phyloP scores from a whole-genome alignment of 2,113 vertebrate genomes.

The Myrmecophaga tridactyla region DNA sequence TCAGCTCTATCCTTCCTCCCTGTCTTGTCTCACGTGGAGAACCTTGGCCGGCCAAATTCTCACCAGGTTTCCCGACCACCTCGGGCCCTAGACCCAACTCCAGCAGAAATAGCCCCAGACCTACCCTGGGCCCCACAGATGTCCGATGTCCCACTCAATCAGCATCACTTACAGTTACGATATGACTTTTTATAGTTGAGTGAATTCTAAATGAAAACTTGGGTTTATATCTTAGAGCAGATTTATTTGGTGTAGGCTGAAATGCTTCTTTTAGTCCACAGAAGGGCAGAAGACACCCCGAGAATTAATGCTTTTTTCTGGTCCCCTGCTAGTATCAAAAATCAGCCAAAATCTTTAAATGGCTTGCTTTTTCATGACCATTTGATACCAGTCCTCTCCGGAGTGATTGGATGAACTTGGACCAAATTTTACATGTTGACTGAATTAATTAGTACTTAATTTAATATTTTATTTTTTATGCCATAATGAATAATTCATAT shows the following conservation, averaged over 20 bases:
- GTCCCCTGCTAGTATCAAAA: not conserved
- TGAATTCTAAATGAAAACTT: not conserved
- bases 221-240: not conserved
- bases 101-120: not conserved
- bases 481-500: constrained; percentile 30
- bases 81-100: not conserved
- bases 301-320: not conserved
- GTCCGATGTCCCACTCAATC: not conserved
- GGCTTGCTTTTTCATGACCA: not conserved
- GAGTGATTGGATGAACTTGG: not conserved
- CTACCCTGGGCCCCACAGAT: rapidly evolving
- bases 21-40: not conserved
- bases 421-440: not conserved
- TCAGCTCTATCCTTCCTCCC: not conserved
- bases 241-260: not conserved
- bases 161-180: not conserved
- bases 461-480: constrained; percentile 19
- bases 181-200: not conserved
- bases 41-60: not conserved
- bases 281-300: not conserved
- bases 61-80: not conserved
- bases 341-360: not conserved
- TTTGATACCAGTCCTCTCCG: not conserved
- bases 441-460: constrained; percentile 36
- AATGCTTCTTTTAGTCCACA: not conserved